Conservation (phyloP, 1,140 invertebrate genomes). For the Triops longicaudatus region DNA sequence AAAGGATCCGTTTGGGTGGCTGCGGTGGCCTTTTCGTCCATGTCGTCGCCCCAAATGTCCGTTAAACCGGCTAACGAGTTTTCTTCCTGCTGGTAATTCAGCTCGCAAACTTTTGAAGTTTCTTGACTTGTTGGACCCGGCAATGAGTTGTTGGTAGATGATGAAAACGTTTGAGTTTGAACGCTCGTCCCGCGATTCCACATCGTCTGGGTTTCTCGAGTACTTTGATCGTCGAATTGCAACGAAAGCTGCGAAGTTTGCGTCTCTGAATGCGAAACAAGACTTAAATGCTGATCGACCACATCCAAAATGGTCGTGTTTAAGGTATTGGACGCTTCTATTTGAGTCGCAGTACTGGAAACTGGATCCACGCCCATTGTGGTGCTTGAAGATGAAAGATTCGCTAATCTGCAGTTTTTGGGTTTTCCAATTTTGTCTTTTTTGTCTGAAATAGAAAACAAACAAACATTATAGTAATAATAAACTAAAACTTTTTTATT, state of each 20-base stretch:
- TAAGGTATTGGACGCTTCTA: not conserved
- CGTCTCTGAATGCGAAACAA: not conserved
- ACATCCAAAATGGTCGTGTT: not conserved
- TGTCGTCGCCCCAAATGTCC: not conserved
- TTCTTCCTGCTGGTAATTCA: not conserved
- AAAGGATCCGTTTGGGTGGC: conserved; percentile 3
- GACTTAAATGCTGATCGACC: not conserved
- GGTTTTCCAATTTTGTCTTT: too few species aligned
- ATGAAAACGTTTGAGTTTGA: not conserved
- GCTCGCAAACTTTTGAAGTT: not conserved
- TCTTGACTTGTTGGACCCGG: not conserved
- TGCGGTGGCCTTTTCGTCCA: not conserved
- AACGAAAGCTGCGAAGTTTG: not conserved
- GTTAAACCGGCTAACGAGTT: not conserved
- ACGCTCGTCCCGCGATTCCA: not conserved
- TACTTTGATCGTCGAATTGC: not conserved
- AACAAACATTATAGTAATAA: too few species aligned
- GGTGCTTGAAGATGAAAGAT: not conserved
- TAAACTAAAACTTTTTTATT: too few species aligned
- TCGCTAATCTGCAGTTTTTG: too few species aligned
- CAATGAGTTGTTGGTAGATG: not conserved
- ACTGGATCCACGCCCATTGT: not conserved
- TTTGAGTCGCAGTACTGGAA: not conserved
- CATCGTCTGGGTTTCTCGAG: not conserved
- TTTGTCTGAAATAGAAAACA: too few species aligned